These are phyloP conservation scores for Melolontha melolontha DNA, from an alignment of 2,888 invertebrate genomes.

Conservation along the genomic window DNA sequence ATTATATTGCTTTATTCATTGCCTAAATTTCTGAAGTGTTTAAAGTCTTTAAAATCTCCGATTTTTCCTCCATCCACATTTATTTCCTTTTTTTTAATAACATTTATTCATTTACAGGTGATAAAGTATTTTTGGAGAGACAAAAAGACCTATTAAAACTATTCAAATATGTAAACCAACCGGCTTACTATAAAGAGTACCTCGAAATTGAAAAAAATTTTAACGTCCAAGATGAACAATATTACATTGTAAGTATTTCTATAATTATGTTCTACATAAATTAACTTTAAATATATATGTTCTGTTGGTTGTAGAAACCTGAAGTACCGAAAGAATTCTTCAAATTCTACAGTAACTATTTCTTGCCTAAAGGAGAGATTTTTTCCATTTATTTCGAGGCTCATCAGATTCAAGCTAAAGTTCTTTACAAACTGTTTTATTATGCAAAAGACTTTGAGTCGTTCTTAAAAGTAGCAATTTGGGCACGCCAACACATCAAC, in stretches of 20 bases:
- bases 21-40: too few relatives aligned
- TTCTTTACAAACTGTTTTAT: conserved; percentile 75
- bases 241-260: conserved; percentile 53
- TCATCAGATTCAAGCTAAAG: conserved; percentile 73
- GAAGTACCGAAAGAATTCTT: conserved; percentile 71
- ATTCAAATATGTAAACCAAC: conserved; percentile 74
- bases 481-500: conserved; percentile 76
- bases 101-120: conserved; percentile 39
- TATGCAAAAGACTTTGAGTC: conserved; percentile 79
- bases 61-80: too few relatives aligned
- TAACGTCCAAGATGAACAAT: conserved; percentile 66
- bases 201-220: conserved; percentile 71
- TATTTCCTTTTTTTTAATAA: too few relatives aligned
- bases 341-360: conserved; percentile 68
- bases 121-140: conserved; percentile 50
- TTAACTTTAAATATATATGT: not conserved
- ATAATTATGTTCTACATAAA: not conserved
- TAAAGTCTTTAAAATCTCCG: too few relatives aligned
- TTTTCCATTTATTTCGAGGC: conserved; percentile 73
- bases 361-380: conserved; percentile 71
- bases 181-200: conserved; percentile 67
- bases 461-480: conserved; percentile 77
- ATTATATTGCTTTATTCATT: too few relatives aligned
- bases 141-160: conserved; percentile 69
- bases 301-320: conserved; percentile 57